Base-by-base conservation (phyloP, 2,888 invertebrate species). In the Ptilodon capucinus region DNA sequence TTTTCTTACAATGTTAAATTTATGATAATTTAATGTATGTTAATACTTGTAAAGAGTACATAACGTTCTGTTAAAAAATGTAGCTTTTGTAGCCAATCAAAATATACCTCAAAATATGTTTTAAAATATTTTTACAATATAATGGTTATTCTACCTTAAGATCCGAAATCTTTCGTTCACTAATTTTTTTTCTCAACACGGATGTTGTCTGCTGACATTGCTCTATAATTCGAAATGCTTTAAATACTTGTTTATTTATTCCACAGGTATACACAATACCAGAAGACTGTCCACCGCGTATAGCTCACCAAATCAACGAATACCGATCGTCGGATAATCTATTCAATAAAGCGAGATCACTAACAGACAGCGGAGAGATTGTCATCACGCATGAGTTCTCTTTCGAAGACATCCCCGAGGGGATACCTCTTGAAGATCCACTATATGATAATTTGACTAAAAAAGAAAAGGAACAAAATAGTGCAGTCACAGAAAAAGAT, bases 251-350 rank as follows among this genome's bases (percentile, higher is more conserved):
- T 17, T 25, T 16, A n/a, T 11, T 11, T 14, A 34, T 2, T 19
- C 21, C 68, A 8, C 74, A 91, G 91, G 78, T 81, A 51, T 91
- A 83, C 62, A 84, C 86, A 3, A 88, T 91, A 36, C 85, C 90
- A 11, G 91, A 90, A 66, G 85, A 87, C 35, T 91, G 91, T 48
- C 89, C 84, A 8, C 59, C 87, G 0, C 71, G 77, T 19, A 74
- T 84, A 43, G 53, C 74, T 0, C 74, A 81, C 42, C 75, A 84
- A 14, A 51, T 72, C 7, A 71, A 76, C 32, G 68, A 81, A 41
- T 83, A 85, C 46, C 48, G 69, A 2, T 40, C 72, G 2, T 74
- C 79, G 13, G 86, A 90, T 41, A 90, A 90, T 46, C 69, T 90
- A 5, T 90, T 71, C 67, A 74, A 63, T 47, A 84, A 80, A 67